Percentiles rank a stretch among this genome's conserved stretches.
These are phyloP conservation scores for Sorex araneus DNA, from an alignment of 2,113 vertebrate genomes.

Conservation along the genomic window DNA sequence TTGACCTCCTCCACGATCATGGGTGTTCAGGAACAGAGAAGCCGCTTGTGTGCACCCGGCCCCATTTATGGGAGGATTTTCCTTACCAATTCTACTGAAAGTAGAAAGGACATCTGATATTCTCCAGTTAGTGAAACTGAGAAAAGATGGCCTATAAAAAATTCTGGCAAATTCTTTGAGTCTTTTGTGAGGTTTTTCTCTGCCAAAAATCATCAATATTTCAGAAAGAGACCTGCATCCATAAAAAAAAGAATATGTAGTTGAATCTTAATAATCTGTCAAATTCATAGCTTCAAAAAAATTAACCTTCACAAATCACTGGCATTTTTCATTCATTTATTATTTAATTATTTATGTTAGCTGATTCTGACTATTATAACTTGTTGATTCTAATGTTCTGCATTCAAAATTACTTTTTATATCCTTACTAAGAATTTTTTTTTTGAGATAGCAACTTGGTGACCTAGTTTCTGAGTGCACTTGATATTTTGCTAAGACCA, in stretches of 20 bases:
- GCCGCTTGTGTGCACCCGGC: no score
- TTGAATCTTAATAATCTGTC: background rate
- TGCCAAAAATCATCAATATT: constrained; percentile 10
- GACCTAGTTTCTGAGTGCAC: constrained; percentile 6
- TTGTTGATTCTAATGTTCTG: background rate
- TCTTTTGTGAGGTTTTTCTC: background rate
- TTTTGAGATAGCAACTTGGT: background rate
- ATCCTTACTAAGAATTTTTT: background rate
- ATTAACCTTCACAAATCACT: constrained; percentile 19
- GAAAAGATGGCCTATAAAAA: background rate
- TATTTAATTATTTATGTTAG: background rate
- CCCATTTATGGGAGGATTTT: background rate
- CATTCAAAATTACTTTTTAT: background rate
- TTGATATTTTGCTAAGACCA: constrained; percentile 38
- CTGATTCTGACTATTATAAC: constrained; percentile 18
- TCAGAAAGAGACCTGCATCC: background rate
- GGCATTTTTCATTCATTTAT: background rate
- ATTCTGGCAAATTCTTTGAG: background rate
- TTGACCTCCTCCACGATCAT: no score
- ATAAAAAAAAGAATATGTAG: background rate
- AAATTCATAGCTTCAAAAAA: background rate
- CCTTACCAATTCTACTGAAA: background rate
- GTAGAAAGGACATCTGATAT: background rate
- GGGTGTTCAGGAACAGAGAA: no score
- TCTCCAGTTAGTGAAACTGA: background rate